Evolutionary conservation across 64 coral and sea anemone genomes (phyloP).

Genomic region (Pocillopora damicornis): DNA sequence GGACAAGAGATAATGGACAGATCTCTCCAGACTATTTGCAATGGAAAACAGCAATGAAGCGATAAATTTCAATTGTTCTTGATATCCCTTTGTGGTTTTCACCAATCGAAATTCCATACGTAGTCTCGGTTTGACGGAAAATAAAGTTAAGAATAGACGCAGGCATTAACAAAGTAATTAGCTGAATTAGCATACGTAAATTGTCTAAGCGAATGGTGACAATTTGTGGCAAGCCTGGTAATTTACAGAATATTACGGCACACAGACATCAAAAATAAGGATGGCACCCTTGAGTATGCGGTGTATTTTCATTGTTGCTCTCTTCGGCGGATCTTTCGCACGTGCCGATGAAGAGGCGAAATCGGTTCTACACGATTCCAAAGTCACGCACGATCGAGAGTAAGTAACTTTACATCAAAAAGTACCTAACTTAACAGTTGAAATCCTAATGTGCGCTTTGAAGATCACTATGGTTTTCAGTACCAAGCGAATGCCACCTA

Average conservation of each 20-base stretch:
- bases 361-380: constrained; percentile 36
- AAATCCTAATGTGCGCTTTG: background rate
- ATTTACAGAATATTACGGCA: background rate
- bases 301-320: background rate
- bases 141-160: background rate
- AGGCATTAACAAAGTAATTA: background rate
- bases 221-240: background rate
- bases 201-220: background rate
- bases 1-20: background rate
- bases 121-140: background rate
- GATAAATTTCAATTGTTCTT: background rate
- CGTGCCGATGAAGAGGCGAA: background rate
- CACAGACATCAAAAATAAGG: background rate
- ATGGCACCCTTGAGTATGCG: background rate
- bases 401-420: constrained; percentile 11
- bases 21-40: background rate
- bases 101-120: background rate
- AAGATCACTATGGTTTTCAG: background rate
- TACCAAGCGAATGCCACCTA: background rate
- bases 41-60: background rate
- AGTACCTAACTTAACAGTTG: background rate
- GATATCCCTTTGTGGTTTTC: background rate
- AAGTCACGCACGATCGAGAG: constrained; percentile 48
- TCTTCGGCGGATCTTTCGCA: background rate
- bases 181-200: background rate